Evolutionary conservation across 2,888 invertebrate species (phyloP), one percentile per base, ranked within the genome.

Genomic region (Julus scanicus): DNA sequence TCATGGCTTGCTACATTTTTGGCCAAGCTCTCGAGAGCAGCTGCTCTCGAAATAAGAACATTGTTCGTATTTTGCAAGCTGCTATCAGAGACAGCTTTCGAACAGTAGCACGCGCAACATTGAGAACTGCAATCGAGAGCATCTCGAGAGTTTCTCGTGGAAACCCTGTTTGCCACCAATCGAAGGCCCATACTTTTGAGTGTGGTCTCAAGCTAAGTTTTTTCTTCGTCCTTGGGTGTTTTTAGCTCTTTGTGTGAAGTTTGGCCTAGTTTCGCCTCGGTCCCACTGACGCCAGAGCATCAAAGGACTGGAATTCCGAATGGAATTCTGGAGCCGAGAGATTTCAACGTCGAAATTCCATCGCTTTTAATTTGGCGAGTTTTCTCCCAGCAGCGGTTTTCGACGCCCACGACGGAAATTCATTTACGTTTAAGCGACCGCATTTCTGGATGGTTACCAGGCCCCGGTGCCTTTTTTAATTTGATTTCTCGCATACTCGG

Each of bases 371-470:
- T 71, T 71, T 71, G 4, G 71, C 71, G 63, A 4, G 20, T 63
- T 63, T 63, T 9, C 63, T 63, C n/a, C 20, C 63, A 63, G 20
- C 63, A 20, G 63, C 63, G n/a, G 63, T 63, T 63, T 63, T 1
- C 63, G 71, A 29, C 71, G 29, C 29, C 29, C 57, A n/a, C n/a
- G 63, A 63, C 29, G 20, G n/a, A 20, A 71, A 71, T 29, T 71
- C 71, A 71, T 71, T 71, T 29, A 29, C 11, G 57, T 57, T 57
- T 11, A 57, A 57, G 57, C 57, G 57, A 57, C 57, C 57, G 71
- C 71, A 71, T 29, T 71, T 71, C n/a, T 71, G 29, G 29, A 20
- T 29, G 71, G 71, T 71, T 71, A 71, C 71, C 71, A 29, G 71
- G 71, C 29, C 71, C 71, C 6, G 1, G n/a, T 71, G n/a, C 48